Base-by-base conservation (phyloP, 2,113 vertebrate genomes). In the Sylvilagus bachmani region DNA sequence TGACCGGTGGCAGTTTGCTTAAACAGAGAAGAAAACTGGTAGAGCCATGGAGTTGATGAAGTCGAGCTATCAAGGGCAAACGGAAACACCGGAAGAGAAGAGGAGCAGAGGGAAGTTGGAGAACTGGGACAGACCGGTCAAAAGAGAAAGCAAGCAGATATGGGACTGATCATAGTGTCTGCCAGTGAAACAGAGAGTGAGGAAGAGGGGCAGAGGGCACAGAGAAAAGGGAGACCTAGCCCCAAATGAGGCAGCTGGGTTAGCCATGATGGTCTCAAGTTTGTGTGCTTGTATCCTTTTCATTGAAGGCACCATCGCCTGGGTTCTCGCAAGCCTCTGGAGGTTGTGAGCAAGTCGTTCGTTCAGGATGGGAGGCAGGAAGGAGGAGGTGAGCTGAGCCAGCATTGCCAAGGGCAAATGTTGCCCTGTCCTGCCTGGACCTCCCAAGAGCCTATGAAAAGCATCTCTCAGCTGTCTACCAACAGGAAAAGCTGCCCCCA, bases 271-370 rank as follows among this genome's bases (percentile, higher is more conserved):
- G 22, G 44, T 55, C 31, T n/a, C 49, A 67, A 73, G 5, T 44
- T 27, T 81, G 17, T 80, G 4, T 86, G 10, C 36, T 79, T 62
- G 89, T 82, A 22, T 44, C 89, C 33, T 77, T 93, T 85, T 89
- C 80, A 73, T 2, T 29, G 2, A 74, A 69, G n/a, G 10, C 33
- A 66, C 83, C 24, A 74, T 55, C 61, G 55, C 64, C 70, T 84
- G 29, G 17, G 8, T 90, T 88, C 27, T 79, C 55, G 25, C 29
- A 29, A 51, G 53, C 19, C 38, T 87, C 89, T 29, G 19, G 29
- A 75, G 85, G 22, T 38, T 58, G 8, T 77, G 25, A 74, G 29
- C 66, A 67, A 80, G 38, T 78, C 4, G 21, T 75, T 89, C 82
- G 31, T 71, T 82, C 27, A 24, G 75, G 24, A 78, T 33, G 0